These are phyloP conservation scores for Serranus cabrilla DNA, from an alignment of 2,797 vertebrate species.

Conservation along the genomic window DNA sequence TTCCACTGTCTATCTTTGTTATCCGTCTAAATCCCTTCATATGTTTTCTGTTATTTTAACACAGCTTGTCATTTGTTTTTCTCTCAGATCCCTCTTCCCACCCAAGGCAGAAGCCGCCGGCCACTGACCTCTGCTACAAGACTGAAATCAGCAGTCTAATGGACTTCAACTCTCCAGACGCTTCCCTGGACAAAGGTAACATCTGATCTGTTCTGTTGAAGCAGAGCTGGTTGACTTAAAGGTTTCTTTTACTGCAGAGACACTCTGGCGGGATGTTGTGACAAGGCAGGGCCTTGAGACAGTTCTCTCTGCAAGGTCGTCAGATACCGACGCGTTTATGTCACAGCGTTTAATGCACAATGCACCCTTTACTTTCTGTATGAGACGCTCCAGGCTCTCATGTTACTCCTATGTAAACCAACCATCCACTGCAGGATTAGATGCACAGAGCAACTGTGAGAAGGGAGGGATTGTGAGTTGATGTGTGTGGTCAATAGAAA, in stretches of 20 bases:
- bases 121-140: constrained; percentile 83
- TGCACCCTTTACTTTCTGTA: too few species aligned
- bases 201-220: not conserved
- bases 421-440: too few species aligned
- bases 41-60: not conserved
- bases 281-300: not conserved
- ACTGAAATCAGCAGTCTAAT: constrained; percentile 85
- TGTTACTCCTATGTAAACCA: too few species aligned
- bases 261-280: not conserved
- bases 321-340: too few species aligned
- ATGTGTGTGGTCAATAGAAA: too few species aligned
- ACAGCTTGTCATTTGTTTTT: constrained; percentile 32
- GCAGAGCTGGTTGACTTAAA: not conserved
- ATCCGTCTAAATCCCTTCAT: not conserved
- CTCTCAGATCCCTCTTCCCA: constrained; percentile 78
- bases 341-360: too few species aligned
- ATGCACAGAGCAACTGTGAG: too few species aligned
- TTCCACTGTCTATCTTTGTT: not conserved
- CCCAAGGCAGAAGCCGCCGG: constrained; percentile 73
- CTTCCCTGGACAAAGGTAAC: constrained; percentile 85
- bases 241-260: not conserved
- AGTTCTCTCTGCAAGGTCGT: too few species aligned
- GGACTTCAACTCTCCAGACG: constrained; percentile 85
- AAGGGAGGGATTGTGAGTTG: too few species aligned
- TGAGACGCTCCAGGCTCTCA: too few species aligned